phyloP scores from a whole-genome alignment of 2,888 invertebrate genomes.

The Apamea sordens region DNA sequence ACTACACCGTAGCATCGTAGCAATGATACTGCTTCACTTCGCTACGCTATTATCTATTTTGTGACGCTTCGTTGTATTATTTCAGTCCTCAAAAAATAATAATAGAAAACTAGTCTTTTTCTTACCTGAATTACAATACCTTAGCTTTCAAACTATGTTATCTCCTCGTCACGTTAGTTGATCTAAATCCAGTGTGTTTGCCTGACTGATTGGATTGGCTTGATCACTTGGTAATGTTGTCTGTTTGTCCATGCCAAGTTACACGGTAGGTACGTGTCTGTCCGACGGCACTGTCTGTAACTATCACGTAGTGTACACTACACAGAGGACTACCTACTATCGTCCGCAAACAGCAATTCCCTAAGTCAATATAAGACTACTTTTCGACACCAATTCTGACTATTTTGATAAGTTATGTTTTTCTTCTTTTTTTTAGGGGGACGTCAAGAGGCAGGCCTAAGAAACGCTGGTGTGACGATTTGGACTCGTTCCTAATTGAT shows the following conservation, averaged over 20 bases:
- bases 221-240: constrained; percentile 56
- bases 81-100: background rate
- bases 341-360: constrained; percentile 15
- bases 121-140: background rate
- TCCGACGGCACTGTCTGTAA: background rate
- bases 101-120: background rate
- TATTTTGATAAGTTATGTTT: background rate
- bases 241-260: constrained; percentile 41
- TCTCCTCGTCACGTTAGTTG: background rate
- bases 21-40: background rate
- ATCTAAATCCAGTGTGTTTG: constrained; percentile 30
- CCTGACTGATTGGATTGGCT: constrained; percentile 52
- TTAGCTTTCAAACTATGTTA: background rate
- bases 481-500: too few species aligned
- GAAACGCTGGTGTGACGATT: too few species aligned
- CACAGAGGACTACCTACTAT: constrained; percentile 14
- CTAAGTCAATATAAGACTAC: background rate
- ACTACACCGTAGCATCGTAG: constrained; percentile 21
- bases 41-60: background rate
- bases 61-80: background rate
- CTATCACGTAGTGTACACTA: constrained; percentile 8
- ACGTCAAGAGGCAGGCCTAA: too few species aligned
- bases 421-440: background rate
- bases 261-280: constrained; percentile 18
- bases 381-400: background rate